Percentiles rank a stretch among this genome's conserved stretches.
These are phyloP conservation scores for Mastacembelus armatus DNA, from an alignment of 2,797 vertebrate species.

Conservation along the genomic window DNA sequence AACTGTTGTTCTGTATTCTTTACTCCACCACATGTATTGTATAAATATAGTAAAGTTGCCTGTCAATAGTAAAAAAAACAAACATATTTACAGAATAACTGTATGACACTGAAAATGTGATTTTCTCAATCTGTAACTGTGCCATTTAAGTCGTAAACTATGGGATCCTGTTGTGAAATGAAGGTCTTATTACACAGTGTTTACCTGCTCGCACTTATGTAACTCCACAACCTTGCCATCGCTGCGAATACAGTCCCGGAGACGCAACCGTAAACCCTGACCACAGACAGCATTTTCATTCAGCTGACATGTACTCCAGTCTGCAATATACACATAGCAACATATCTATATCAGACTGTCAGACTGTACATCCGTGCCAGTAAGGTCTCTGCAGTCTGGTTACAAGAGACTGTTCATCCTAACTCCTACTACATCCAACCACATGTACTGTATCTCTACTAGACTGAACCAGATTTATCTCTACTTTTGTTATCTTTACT, in stretches of 20 bases:
- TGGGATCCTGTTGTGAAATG: background rate
- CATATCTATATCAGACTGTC: conserved; percentile 5
- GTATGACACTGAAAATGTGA: background rate
- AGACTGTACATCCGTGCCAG: background rate
- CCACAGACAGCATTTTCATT: conserved; percentile 91
- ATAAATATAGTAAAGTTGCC: background rate
- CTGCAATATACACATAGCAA: conserved; percentile 73
- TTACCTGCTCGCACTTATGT: conserved; percentile 89
- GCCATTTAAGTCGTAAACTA: background rate
- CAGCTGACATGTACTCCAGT: conserved; percentile 95
- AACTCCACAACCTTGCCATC: conserved; percentile 86
- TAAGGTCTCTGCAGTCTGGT: too few species aligned
- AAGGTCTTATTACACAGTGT: conserved; percentile 3
- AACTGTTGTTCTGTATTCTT: background rate
- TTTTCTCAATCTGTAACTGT: background rate
- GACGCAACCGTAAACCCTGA: conserved; percentile 85
- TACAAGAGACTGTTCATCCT: too few species aligned
- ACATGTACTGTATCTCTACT: too few species aligned
- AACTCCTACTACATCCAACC: background rate
- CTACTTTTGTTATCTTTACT: background rate
- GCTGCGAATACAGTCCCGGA: conserved; percentile 90
- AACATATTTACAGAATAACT: background rate
- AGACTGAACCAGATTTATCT: too few species aligned
- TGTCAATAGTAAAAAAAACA: background rate
- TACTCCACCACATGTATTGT: background rate